A percentile compares a stretch with the other conserved stretches of the same genome.
These are phyloP conservation scores for Pachydiplax longipennis DNA, from an alignment of 2,888 invertebrate genomes.

Conservation along the genomic window DNA sequence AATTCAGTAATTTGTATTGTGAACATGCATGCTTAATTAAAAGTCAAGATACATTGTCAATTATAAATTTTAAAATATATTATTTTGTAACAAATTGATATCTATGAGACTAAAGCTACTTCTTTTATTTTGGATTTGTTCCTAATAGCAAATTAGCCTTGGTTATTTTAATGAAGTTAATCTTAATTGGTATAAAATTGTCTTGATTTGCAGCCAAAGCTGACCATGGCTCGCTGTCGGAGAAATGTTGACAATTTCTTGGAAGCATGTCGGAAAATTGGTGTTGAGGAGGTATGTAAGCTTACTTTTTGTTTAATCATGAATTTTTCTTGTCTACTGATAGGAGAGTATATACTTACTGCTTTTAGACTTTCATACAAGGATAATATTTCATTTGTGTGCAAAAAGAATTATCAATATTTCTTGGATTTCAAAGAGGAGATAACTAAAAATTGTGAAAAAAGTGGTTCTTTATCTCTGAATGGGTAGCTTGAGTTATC, in stretches of 20 bases:
- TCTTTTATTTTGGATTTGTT: neutral
- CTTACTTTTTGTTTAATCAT: neutral
- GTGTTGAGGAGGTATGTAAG: conserved; percentile 88
- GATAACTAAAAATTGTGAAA: neutral
- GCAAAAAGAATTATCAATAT: no score
- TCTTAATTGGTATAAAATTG: neutral
- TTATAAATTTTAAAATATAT: no score
- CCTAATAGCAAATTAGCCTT: neutral
- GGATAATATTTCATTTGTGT: no score
- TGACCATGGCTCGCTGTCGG: conserved; percentile 93
- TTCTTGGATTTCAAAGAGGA: neutral
- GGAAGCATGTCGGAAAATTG: conserved; percentile 91
- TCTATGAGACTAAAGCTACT: neutral
- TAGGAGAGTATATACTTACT: neutral
- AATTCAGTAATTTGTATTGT: no score
- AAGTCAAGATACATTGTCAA: no score
- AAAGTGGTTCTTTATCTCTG: neutral
- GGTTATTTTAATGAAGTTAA: no score
- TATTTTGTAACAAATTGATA: no score
- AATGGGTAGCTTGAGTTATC: neutral
- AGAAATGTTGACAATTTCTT: conserved; percentile 95
- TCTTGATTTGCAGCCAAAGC: conserved; percentile 77
- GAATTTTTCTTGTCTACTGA: neutral
- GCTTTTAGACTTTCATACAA: neutral
- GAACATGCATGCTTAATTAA: no score